Evolutionary conservation across 2,888 invertebrate genomes (phyloP).

Genomic region (Uropetala carovei): DNA sequence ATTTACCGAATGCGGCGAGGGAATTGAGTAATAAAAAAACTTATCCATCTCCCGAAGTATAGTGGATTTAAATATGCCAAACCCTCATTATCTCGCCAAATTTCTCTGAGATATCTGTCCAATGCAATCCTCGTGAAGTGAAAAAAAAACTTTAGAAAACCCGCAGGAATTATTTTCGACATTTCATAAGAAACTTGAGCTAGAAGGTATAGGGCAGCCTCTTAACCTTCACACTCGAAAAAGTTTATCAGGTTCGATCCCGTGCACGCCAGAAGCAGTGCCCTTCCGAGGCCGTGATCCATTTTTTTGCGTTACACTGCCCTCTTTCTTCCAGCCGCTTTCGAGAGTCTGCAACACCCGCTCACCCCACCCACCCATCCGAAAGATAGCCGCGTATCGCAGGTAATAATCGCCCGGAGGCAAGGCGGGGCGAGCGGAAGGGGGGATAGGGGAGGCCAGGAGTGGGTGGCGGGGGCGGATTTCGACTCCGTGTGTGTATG

Average conservation of each 20-base stretch:
- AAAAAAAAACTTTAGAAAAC: no score
- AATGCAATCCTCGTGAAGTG: no score
- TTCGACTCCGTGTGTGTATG: background rate
- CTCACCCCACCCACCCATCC: background rate
- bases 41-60: no score
- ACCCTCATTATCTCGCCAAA: no score
- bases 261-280: background rate
- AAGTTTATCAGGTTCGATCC: background rate
- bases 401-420: constrained; percentile 34
- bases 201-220: background rate
- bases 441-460: background rate
- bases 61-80: no score
- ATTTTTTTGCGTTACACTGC: background rate
- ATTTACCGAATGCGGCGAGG: no score
- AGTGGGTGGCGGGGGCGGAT: background rate
- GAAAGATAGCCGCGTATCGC: background rate
- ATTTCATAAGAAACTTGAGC: no score
- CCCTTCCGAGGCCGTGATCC: constrained; percentile 32
- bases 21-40: no score
- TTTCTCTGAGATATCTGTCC: no score
- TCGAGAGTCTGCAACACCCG: background rate
- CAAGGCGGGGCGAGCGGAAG: background rate
- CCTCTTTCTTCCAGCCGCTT: background rate
- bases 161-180: background rate
- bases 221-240: background rate